A percentile compares a stretch with the other conserved stretches of the same genome.
phyloP scores from a whole-genome alignment of 1,140 invertebrate genomes.

The Musca domestica region DNA sequence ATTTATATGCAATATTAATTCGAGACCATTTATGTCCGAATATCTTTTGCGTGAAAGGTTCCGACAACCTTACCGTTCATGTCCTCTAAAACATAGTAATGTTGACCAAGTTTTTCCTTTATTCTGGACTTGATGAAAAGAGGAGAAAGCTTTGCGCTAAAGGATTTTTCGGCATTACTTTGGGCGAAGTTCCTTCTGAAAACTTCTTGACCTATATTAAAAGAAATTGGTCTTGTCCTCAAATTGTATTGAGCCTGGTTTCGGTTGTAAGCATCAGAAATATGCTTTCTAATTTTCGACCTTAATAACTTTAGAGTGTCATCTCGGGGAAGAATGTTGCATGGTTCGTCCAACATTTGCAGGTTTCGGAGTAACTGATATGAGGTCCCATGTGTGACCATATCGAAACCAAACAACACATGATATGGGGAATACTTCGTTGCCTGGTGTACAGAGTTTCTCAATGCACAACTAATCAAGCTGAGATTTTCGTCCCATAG shows the following conservation, averaged over 20 bases:
- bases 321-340: neutral
- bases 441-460: neutral
- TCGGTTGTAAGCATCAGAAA: too few relatives aligned
- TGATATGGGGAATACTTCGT: slow-evolving; percentile 18
- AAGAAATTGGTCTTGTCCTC: too few relatives aligned
- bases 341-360: slow-evolving; percentile 1
- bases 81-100: too few relatives aligned
- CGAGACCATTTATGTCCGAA: neutral
- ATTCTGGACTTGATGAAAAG: too few relatives aligned
- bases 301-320: neutral
- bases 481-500: slow-evolving; percentile 25
- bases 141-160: too few relatives aligned
- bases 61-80: too few relatives aligned
- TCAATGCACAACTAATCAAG: slow-evolving; percentile 16
- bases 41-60: slow-evolving; percentile 16
- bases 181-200: too few relatives aligned
- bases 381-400: slow-evolving; percentile 23
- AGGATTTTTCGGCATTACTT: too few relatives aligned
- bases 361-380: slow-evolving; percentile 17
- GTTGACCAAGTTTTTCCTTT: too few relatives aligned
- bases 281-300: neutral
- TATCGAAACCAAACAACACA: slow-evolving; percentile 21
- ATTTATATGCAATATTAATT: too few relatives aligned
- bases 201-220: too few relatives aligned
- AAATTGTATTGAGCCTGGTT: too few relatives aligned